phyloP scores from a whole-genome alignment of 2,113 vertebrate genomes.

The Mormyrus lacerda region DNA sequence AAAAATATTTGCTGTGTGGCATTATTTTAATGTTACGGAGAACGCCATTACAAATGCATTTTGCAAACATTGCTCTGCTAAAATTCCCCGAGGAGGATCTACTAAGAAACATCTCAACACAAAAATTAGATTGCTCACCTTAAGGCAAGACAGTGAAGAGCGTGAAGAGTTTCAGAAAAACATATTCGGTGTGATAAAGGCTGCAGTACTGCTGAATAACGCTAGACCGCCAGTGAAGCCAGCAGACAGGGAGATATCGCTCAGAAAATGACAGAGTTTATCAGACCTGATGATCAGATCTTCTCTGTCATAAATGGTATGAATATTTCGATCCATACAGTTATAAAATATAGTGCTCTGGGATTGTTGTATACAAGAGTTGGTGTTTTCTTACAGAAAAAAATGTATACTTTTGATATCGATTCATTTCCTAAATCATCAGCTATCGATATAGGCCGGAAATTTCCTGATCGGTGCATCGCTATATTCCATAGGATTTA shows the following conservation, averaged over 20 bases:
- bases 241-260: not conserved
- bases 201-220: not conserved
- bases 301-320: not conserved
- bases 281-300: not conserved
- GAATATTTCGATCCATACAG: not conserved
- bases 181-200: not conserved
- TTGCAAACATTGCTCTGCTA: not conserved
- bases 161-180: not conserved
- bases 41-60: not conserved
- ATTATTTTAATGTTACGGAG: not conserved
- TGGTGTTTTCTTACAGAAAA: not conserved
- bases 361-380: not conserved
- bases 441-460: not conserved
- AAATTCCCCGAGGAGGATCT: not conserved
- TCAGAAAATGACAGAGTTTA: not conserved
- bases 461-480: not conserved
- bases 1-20: not conserved
- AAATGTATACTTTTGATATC: too few species aligned
- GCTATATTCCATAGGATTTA: not conserved
- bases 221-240: not conserved
- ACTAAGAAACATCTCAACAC: not conserved
- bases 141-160: not conserved
- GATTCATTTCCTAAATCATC: too few species aligned
- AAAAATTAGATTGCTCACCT: not conserved
- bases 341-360: not conserved